Conservation (phyloP, 2,888 invertebrate species). For the Diaprepes abbreviatus region DNA sequence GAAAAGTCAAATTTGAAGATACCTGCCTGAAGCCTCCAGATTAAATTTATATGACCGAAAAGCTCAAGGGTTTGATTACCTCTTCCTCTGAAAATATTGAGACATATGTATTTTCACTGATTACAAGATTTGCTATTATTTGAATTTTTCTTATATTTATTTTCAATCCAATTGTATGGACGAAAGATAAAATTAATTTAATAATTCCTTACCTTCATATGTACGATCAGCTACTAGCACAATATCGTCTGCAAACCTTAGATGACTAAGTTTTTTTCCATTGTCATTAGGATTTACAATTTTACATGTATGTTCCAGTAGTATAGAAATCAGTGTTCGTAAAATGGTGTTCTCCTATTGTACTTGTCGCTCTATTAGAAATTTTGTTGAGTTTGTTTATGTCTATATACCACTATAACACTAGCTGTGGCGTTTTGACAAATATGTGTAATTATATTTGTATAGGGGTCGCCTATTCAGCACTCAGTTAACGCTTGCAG, state of each 20-base stretch:
- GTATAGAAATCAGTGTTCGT: no score
- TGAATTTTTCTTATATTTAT: constrained; percentile 11
- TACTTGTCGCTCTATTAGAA: constrained; percentile 5
- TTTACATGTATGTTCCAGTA: constrained; percentile 10
- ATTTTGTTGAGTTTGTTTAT: no score
- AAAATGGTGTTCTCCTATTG: background rate
- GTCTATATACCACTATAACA: no score
- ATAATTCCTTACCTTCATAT: constrained; percentile 15
- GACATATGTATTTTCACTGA: background rate
- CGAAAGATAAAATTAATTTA: constrained; percentile 8
- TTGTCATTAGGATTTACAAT: constrained; percentile 1
- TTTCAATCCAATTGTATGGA: constrained; percentile 14
- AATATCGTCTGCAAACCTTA: constrained; percentile 22
- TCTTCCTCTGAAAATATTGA: no score
- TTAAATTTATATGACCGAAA: no score
- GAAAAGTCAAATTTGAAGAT: no score
- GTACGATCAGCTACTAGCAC: constrained; percentile 20
- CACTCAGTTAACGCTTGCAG: constrained; percentile 14
- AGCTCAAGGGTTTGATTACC: no score
- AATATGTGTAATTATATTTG: no score
- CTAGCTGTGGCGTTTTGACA: no score
- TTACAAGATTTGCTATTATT: constrained; percentile 21
- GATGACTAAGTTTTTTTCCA: constrained; percentile 17
- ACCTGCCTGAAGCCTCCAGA: no score
- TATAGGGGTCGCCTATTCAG: constrained; percentile 2